Evolutionary conservation across 30 jellyfish, hydroid and myxozoan genomes (phyloP), one percentile per base, ranked within the genome.

Genomic region (Hydra vulgaris): DNA sequence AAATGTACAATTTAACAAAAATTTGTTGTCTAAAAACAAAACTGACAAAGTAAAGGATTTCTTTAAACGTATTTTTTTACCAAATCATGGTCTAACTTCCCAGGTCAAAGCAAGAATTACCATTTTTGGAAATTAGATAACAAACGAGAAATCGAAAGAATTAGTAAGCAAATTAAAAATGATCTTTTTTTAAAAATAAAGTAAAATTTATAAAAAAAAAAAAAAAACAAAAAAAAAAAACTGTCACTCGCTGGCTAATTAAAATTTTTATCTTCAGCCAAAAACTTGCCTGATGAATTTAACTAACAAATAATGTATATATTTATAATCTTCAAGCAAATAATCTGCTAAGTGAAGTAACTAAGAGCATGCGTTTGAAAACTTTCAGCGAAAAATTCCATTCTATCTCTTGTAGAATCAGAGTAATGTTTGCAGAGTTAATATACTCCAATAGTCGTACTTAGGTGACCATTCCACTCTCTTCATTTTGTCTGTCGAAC

Each of bases 401-500:
- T 40, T 40, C 61, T 3, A 40, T 40, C 61, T 5, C 61, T 40
- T 40, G 5, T 12, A 12, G 61, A 40, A 40, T 40, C 61, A 40
- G 61, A 40, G 61, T 3, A 40, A 3, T 40, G 12, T 40, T 40
- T 12, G 61, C 12, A 40, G 61, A 40, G 12, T 40, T 40, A 40
- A 12, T 3, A 40, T 3, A 40, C 61, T 3, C 12, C 61, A 40
- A 40, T 12, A 40, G 61, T 40, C 61, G 61, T 40, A 12, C 61
- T 40, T 40, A 40, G 12, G 61, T 40, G 61, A 40, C 61, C 61
- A 40, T 40, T 40, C 61, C 61, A 40, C 61, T 40, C 61, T 40
- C 61, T 52, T 77, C 89, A 15, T 73, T 16, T 74, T 76, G 95
- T 70, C 97, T 76, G 17, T 85, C 97, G 5, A 61, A 76, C 75